Conservation (phyloP, 1,140 invertebrate species). For the Saxidomus purpurata region DNA sequence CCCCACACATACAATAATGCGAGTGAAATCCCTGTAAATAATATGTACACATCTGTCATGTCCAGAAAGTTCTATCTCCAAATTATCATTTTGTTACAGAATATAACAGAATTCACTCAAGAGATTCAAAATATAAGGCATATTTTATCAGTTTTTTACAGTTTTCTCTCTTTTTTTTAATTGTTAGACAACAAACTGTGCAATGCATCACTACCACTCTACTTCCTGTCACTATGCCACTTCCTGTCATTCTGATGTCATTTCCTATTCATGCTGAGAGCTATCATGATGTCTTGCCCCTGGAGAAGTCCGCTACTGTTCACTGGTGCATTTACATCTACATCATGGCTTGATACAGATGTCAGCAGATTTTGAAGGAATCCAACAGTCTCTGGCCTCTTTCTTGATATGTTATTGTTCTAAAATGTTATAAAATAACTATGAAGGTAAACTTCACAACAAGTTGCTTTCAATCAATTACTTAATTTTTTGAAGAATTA, state of each 20-base stretch:
- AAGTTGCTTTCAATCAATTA: no score
- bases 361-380: constrained; percentile 11
- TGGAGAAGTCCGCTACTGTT: constrained; percentile 6
- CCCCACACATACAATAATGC: no score
- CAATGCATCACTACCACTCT: neutral
- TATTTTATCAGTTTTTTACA: neutral
- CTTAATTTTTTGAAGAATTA: no score
- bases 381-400: neutral
- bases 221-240: neutral
- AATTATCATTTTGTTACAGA: neutral
- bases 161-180: neutral
- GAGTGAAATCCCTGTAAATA: no score
- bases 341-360: constrained; percentile 42
- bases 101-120: neutral
- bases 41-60: neutral
- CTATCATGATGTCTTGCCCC: constrained; percentile 42
- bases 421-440: neutral
- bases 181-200: neutral
- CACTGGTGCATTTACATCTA: constrained; percentile 30
- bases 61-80: neutral
- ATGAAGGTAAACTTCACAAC: no score
- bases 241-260: neutral
- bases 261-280: constrained; percentile 44
- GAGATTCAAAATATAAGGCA: constrained; percentile 29
- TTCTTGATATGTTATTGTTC: constrained; percentile 55